phyloP scores from a whole-genome alignment of 2,113 vertebrate genomes.

The Gavia stellata region DNA sequence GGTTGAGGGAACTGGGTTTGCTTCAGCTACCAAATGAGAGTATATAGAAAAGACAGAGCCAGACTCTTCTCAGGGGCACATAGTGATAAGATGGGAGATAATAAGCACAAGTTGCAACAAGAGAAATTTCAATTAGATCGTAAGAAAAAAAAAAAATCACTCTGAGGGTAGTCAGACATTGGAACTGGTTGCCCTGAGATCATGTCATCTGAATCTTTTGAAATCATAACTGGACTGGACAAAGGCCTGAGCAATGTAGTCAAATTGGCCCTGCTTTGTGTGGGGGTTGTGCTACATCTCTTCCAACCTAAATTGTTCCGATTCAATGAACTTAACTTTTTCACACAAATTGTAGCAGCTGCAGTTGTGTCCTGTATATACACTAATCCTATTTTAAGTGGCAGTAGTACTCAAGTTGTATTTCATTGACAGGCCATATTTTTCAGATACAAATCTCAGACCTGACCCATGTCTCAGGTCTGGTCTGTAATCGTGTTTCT shows the following conservation, averaged over 20 bases:
- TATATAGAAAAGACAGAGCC: background rate
- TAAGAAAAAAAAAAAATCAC: background rate
- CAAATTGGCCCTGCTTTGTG: background rate
- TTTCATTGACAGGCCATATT: background rate
- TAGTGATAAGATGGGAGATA: background rate
- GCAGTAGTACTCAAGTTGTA: background rate
- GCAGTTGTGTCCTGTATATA: background rate
- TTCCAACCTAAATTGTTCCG: background rate
- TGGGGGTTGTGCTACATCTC: background rate
- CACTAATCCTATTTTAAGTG: background rate
- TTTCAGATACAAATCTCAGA: background rate
- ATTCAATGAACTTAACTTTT: background rate
- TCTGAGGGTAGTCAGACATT: background rate
- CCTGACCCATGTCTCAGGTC: background rate
- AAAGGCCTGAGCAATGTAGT: background rate
- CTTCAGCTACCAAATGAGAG: background rate
- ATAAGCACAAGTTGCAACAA: background rate
- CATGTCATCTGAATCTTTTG: background rate
- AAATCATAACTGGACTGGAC: background rate
- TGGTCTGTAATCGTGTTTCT: background rate
- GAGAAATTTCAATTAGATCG: background rate
- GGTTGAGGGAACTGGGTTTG: background rate
- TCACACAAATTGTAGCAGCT: background rate
- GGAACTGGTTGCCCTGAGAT: background rate
- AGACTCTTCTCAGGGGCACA: background rate